Base-by-base conservation (phyloP, 30 jellyfish, hydroid and myxozoan genomes). In the Catostylus mosaicus region DNA sequence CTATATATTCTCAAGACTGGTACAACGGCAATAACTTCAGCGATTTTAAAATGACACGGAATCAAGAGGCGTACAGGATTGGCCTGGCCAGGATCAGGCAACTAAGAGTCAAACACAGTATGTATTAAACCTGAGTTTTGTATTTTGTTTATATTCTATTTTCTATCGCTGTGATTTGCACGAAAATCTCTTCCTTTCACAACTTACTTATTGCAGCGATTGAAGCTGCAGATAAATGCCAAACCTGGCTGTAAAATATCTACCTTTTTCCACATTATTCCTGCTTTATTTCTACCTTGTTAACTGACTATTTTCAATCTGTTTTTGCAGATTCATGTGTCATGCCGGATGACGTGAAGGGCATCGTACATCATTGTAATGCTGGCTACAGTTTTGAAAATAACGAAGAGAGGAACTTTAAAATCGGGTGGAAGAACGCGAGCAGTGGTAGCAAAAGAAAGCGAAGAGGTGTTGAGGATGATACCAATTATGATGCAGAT, bases 11-110 rank as follows among this genome's bases (percentile, higher is more conserved):
- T 7, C 48, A 47, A 27, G 47, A 70, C 27, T 69, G 87, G 87
- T 69, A 71, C 67, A 64, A 77, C 31, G 89, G 78, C 23, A 66
- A 48, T 1, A 66, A 64, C 46, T 43, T 50, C 18, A 77, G 30
- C 7, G 56, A 68, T n/a, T 62, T 76, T 54, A 86, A 86, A 35
- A 66, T 77, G 81, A 60, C 82, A 16, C 36, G 78, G 12, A 75
- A 73, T 54, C 89, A 81, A 37, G 97, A 86, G 43, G 84, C 84
- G 16, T 64, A 73, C 38, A 77, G 80, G 20, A 50, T 90, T 50
- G 92, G 97, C 35, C 40, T 73, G 30, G 96, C 85, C 0, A 62
- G 97, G 57, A 34, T 90, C 22, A 78, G 97, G 24, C 97, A 90
- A 64, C 62, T 78, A 32, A 59, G 97, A 54, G 81, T 90, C 50